Percentiles rank a stretch among this genome's conserved stretches.
Evolutionary conservation across 1,140 invertebrate species (phyloP).

Genomic region (Sinonovacula constricta): DNA sequence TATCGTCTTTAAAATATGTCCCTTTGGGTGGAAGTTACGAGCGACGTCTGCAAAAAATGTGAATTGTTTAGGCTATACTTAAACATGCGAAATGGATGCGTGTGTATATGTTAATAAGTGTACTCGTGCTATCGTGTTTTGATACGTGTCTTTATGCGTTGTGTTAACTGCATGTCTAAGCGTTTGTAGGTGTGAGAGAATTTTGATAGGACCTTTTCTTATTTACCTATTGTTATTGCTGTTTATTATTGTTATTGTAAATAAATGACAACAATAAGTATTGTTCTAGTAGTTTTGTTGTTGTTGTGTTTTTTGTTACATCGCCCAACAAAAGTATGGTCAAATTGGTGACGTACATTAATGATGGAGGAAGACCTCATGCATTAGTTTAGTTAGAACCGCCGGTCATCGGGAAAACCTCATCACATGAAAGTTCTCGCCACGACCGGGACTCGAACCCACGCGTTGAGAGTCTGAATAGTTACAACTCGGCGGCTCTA

Average conservation of each 20-base stretch:
- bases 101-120: not conserved
- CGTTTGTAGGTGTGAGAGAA: too few relatives aligned
- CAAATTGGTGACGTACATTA: too few relatives aligned
- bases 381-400: not conserved
- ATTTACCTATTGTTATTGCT: too few relatives aligned
- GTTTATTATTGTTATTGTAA: too few relatives aligned
- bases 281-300: too few relatives aligned
- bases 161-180: too few relatives aligned
- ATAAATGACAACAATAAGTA: not conserved
- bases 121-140: not conserved
- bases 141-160: not conserved
- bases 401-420: not conserved
- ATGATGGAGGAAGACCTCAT: not conserved
- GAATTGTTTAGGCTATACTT: too few relatives aligned
- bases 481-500: too few relatives aligned
- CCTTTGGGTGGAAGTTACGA: conserved; percentile 67
- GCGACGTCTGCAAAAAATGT: conserved; percentile 64
- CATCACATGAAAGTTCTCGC: too few relatives aligned
- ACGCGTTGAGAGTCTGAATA: too few relatives aligned
- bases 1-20: conserved; percentile 62
- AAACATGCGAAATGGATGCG: not conserved
- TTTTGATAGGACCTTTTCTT: too few relatives aligned
- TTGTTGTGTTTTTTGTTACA: not conserved
- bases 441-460: too few relatives aligned
- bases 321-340: not conserved